Evolutionary conservation across 2,888 invertebrate species (phyloP).

Genomic region (Plusia festucae): DNA sequence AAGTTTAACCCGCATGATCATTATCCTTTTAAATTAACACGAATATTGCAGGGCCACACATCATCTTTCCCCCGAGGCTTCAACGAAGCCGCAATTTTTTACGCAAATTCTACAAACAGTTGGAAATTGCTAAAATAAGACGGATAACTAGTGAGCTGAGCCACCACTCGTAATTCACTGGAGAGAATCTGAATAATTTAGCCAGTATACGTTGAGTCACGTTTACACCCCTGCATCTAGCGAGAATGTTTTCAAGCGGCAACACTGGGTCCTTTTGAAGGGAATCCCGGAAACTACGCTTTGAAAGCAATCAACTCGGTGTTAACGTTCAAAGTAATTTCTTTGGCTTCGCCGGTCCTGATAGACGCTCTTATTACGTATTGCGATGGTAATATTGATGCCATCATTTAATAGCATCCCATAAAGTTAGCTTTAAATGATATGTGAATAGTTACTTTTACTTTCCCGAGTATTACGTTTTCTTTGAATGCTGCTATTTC

Average conservation of each 20-base stretch:
- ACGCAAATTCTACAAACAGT: conserved; percentile 39
- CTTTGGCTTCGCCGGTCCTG: conserved; percentile 73
- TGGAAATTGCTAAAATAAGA: conserved; percentile 58
- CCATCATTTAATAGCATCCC: conserved; percentile 40
- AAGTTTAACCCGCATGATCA: background rate
- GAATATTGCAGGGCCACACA: conserved; percentile 1
- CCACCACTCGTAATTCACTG: conserved; percentile 63
- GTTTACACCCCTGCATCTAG: conserved; percentile 68
- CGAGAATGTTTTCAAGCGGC: conserved; percentile 72
- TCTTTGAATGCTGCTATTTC: background rate
- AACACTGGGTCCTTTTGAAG: conserved; percentile 72
- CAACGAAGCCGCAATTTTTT: conserved; percentile 29
- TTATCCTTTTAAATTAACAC: background rate
- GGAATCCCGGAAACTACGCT: conserved; percentile 63
- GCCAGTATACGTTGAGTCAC: conserved; percentile 68
- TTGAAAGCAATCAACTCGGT: conserved; percentile 79
- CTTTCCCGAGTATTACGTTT: background rate
- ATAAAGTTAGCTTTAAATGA: conserved; percentile 20
- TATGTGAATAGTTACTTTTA: background rate
- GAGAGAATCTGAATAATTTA: conserved; percentile 74
- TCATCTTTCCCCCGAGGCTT: conserved; percentile 13
- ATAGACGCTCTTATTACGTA: conserved; percentile 62
- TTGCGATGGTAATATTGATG: conserved; percentile 40
- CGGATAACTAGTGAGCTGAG: conserved; percentile 49
- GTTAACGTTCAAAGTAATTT: conserved; percentile 81